Evolutionary conservation across 2,797 vertebrate genomes (phyloP), one percentile per base, ranked within the genome.

Genomic region (Pyrocephalus nanus): DNA sequence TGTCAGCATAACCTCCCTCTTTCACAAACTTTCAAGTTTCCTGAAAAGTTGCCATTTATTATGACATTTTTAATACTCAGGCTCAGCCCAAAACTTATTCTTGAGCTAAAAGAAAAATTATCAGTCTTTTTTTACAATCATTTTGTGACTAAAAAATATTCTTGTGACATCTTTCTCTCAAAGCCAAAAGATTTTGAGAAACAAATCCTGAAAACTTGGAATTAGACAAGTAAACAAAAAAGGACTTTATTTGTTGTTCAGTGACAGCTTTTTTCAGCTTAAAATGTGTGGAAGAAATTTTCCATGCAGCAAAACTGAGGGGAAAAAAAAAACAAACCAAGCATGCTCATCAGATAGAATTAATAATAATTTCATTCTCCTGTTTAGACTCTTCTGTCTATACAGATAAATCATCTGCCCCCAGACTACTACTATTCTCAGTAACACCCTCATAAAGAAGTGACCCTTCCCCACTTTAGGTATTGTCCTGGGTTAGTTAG

Each of bases 1-100:
- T 96, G 75, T 82, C 96, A 94, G 64, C 42, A 55, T 88, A 94
- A 86, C 81, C 89, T 89, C 57, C 67, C 87, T 82, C 78, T 94
- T 90, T 91, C 90, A 92, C 75, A 88, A 89, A 91, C 69, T 94
- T 82, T 27, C 65, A 67, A 66, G 67, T 89, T 71, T 88, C 76
- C 48, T 71, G 84, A 54, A 65, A 78, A 92, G 58, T 84, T 96
- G 48, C 60, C 77, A 93, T 91, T 96, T 93, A 70, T 75, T 85
- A 51, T 91, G 75, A 89, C 74, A 58, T 82, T 87, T 90, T 92
- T 93, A 88, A 92, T 91, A 88, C 50, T 81, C 76, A 62, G n/a
- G 26, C 40, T 90, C 47, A 93, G 27, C 38, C 50, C 13, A 3
- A 62, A 88, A 74, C 79, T 74, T 61, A 62, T 65, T 89, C 48